phyloP scores from a whole-genome alignment of 2,113 vertebrate genomes.

The Charina bottae region DNA sequence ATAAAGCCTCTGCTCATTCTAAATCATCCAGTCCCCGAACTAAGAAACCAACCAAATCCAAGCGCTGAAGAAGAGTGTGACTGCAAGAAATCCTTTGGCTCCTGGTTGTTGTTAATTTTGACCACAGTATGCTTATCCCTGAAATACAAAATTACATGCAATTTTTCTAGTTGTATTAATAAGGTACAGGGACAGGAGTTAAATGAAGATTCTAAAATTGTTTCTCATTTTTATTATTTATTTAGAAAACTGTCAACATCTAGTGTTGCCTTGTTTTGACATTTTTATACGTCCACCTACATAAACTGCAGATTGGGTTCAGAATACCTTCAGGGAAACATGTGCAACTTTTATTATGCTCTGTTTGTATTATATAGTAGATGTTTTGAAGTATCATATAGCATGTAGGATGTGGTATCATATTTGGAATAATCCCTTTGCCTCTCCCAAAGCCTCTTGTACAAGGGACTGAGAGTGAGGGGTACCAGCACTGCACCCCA shows the following conservation, averaged over 20 bases:
- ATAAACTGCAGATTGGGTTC: not conserved
- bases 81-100: not conserved
- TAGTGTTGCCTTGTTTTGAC: not conserved
- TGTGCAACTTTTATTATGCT: not conserved
- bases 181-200: not conserved
- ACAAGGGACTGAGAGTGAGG: not conserved
- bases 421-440: not conserved
- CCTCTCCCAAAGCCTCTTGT: not conserved
- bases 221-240: slow-evolving; percentile 11
- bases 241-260: not conserved
- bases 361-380: not conserved
- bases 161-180: not conserved
- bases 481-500: not conserved
- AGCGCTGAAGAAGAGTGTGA: not conserved
- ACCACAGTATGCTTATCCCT: not conserved
- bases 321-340: not conserved
- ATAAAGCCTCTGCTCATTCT: not conserved
- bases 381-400: not conserved
- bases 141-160: not conserved
- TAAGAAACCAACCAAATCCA: slow-evolving; percentile 20
- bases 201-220: not conserved
- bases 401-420: not conserved
- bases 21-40: not conserved
- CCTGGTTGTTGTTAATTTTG: not conserved
- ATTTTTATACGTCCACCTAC: not conserved